phyloP scores from a whole-genome alignment of 2,888 invertebrate genomes.

The Drosophila histrio region DNA sequence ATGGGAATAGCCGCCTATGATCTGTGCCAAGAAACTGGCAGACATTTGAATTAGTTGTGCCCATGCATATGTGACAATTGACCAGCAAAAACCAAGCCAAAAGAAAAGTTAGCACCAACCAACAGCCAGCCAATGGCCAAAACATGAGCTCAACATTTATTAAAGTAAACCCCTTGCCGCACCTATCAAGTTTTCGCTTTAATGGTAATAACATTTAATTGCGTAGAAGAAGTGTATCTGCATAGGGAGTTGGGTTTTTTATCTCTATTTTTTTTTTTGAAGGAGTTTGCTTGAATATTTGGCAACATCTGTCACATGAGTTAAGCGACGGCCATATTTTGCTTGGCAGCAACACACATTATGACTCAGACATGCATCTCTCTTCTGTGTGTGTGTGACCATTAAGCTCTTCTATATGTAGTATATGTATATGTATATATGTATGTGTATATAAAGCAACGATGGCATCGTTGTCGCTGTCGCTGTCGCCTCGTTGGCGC shows the following conservation, averaged over 20 bases:
- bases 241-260: background rate
- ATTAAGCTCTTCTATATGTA: slow-evolving; percentile 28
- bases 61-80: slow-evolving; percentile 14
- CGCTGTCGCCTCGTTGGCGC: slow-evolving; percentile 66
- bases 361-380: slow-evolving; percentile 24
- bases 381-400: slow-evolving; percentile 6
- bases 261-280: background rate
- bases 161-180: background rate
- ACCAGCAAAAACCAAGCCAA: slow-evolving; percentile 22
- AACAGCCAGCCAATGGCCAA: too few relatives aligned
- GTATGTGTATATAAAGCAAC: slow-evolving; percentile 44
- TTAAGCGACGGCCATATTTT: slow-evolving; percentile 45
- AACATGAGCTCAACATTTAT: background rate
- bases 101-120: slow-evolving; percentile 3
- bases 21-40: slow-evolving; percentile 30
- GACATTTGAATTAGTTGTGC: slow-evolving; percentile 11
- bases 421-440: slow-evolving; percentile 18
- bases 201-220: slow-evolving; percentile 1
- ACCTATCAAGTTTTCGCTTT: background rate
- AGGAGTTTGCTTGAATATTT: slow-evolving; percentile 22
- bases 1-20: slow-evolving; percentile 27
- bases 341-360: slow-evolving; percentile 51
- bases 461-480: slow-evolving; percentile 51
- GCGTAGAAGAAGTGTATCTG: background rate
- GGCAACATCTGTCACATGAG: slow-evolving; percentile 57